These are phyloP conservation scores for Peromyscus eremicus DNA, from an alignment of 2,797 vertebrate genomes.

Conservation along the genomic window DNA sequence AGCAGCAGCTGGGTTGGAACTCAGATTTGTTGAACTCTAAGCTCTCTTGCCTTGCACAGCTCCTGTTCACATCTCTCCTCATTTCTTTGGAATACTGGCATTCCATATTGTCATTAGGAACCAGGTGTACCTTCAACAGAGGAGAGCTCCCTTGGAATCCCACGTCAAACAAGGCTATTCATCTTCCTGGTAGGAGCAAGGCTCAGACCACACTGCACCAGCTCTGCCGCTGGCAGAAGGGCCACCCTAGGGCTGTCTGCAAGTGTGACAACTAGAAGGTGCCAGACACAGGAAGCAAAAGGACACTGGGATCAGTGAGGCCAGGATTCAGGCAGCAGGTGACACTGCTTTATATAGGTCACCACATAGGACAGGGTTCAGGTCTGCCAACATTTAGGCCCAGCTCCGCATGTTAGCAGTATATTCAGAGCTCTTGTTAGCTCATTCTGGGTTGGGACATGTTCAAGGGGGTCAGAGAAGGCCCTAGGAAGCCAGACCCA, in stretches of 20 bases:
- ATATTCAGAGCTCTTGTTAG: slow-evolving; percentile 35
- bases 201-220: not conserved
- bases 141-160: not conserved
- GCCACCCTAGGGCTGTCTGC: not conserved
- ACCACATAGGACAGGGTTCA: slow-evolving; percentile 47
- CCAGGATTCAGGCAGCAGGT: slow-evolving; percentile 75
- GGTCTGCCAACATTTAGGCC: slow-evolving; percentile 57
- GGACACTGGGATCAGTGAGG: slow-evolving; percentile 64
- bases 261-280: accelerated
- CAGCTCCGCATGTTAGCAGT: slow-evolving; percentile 31
- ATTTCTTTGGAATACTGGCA: not conserved
- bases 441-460: not conserved
- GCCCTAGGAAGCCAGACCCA: not conserved
- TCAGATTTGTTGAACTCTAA: not conserved
- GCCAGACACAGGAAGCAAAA: not conserved
- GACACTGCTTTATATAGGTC: slow-evolving; percentile 52
- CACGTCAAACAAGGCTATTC: not conserved
- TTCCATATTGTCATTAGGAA: not conserved
- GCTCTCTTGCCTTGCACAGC: not conserved
- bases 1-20: not conserved
- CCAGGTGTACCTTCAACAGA: not conserved
- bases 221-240: accelerated
- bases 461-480: not conserved
- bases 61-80: not conserved
- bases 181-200: not conserved